These are phyloP conservation scores for Melinaea marsaeus DNA, from an alignment of 2,888 invertebrate genomes.

Conservation along the genomic window DNA sequence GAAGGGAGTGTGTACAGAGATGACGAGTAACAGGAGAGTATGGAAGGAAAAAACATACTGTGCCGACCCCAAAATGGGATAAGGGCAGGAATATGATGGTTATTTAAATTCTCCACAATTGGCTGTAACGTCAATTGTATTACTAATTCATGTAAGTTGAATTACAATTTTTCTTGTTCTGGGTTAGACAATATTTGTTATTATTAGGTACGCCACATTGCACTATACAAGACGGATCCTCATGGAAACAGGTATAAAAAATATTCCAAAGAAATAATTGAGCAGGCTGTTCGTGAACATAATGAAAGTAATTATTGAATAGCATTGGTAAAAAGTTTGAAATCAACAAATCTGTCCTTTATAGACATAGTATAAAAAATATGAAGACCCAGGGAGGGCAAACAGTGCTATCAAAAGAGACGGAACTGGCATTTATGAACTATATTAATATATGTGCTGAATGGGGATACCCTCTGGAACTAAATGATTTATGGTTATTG, in stretches of 20 bases:
- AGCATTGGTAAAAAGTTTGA: conserved; percentile 16
- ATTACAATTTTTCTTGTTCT: no score
- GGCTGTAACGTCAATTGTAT: no score
- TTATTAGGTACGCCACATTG: no score
- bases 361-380: conserved; percentile 9
- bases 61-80: no score
- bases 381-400: conserved; percentile 31
- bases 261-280: conserved; percentile 12
- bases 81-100: no score
- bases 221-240: conserved; percentile 18
- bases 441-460: conserved; percentile 32
- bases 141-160: no score
- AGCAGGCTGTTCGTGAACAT: conserved; percentile 13
- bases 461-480: conserved; percentile 33
- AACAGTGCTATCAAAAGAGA: conserved; percentile 19
- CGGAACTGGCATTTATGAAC: conserved; percentile 27
- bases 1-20: no score
- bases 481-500: conserved; percentile 26
- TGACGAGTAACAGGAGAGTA: no score
- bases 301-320: not conserved
- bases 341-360: no score
- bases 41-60: no score
- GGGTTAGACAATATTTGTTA: no score
- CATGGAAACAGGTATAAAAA: conserved; percentile 17
- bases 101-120: no score